Conservation (phyloP, 1,140 invertebrate species). For the Megathymus violae region DNA sequence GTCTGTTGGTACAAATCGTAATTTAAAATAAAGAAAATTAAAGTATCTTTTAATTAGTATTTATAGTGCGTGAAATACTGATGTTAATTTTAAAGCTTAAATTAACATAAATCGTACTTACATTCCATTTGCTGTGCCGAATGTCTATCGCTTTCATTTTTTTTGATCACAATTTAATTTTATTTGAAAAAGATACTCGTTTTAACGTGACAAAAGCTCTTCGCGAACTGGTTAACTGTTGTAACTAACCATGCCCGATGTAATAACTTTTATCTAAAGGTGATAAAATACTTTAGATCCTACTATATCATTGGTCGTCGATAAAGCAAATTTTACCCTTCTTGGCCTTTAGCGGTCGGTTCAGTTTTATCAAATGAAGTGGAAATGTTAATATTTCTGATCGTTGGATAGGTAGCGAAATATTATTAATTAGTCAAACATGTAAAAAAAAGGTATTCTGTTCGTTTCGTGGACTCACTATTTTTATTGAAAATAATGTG, state of each 20-base stretch:
- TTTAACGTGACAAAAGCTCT: slow-evolving; percentile 33
- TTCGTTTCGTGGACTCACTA: too few species aligned
- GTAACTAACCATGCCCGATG: slow-evolving; percentile 11
- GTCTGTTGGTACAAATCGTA: too few species aligned
- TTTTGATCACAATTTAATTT: slow-evolving; percentile 21
- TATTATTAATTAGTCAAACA: too few species aligned
- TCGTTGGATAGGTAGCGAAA: slow-evolving; percentile 10
- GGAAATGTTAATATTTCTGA: background rate
- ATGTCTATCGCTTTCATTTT: slow-evolving; percentile 44
- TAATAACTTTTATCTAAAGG: slow-evolving; percentile 33
- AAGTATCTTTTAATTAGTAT: too few species aligned
- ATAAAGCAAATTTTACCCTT: slow-evolving; percentile 53
- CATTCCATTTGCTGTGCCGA: slow-evolving; percentile 26
- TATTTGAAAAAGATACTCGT: slow-evolving; percentile 27
- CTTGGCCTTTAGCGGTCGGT: slow-evolving; percentile 4
- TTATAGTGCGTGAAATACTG: too few species aligned
- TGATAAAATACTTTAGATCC: slow-evolving; percentile 42
- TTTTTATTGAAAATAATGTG: too few species aligned
- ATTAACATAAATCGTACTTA: slow-evolving; percentile 34
- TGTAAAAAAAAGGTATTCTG: too few species aligned
- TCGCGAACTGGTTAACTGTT: slow-evolving; percentile 32
- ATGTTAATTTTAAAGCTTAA: too few species aligned
- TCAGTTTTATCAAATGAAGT: slow-evolving; percentile 5
- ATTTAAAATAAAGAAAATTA: slow-evolving; percentile 12
- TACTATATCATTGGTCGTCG: slow-evolving; percentile 54